Base-by-base conservation (phyloP, 2,797 vertebrate genomes). In the Gallinago stenura region DNA sequence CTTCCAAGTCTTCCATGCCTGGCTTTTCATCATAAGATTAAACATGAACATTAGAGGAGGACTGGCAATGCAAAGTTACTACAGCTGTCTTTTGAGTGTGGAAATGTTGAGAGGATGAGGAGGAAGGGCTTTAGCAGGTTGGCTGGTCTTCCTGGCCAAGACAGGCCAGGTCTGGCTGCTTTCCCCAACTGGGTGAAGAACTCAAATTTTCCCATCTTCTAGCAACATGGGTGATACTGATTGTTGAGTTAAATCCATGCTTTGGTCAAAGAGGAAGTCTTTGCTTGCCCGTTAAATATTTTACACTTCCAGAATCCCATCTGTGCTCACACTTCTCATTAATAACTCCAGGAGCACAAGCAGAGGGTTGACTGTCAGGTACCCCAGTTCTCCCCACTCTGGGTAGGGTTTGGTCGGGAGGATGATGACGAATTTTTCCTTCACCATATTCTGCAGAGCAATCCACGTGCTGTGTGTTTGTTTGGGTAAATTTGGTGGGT, bases 21-120 rank as follows among this genome's bases (percentile, higher is more conserved):
- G 71, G 35, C 48, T 61, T 89, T 96, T 89, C 81, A 81, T 89
- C 19, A 30, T 54, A 48, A 91, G 35, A 71, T 91, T 82, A 68
- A 83, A 94, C 64, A 73, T 65, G 86, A 85, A 33, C 31, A 1
- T 31, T 54, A 82, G 66, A 90, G 30, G 13, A 87, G 31, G 31
- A 12, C 37, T 85, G 61, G 57, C 37, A 91, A 12, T 0, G 8
- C 39, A 21, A 84, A 83, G 53, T 80, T 93, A 57, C 68, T 85
- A 7, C 33, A 87, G 53, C 57, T 75, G 28, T 66, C 51, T 77
- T 75, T 48, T 80, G 21, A 70, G 24, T 64, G 46, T 50, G 50
- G 41, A 83, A 53, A 43, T 77, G 30, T 7, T 68, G 83, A 51
- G 81, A 77, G 51, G 66, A 75, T 68, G 79, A 87, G 21, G 68